A percentile compares a stretch with the other conserved stretches of the same genome.
phyloP scores from a whole-genome alignment of 2,113 vertebrate genomes.

The Erinaceus europaeus region DNA sequence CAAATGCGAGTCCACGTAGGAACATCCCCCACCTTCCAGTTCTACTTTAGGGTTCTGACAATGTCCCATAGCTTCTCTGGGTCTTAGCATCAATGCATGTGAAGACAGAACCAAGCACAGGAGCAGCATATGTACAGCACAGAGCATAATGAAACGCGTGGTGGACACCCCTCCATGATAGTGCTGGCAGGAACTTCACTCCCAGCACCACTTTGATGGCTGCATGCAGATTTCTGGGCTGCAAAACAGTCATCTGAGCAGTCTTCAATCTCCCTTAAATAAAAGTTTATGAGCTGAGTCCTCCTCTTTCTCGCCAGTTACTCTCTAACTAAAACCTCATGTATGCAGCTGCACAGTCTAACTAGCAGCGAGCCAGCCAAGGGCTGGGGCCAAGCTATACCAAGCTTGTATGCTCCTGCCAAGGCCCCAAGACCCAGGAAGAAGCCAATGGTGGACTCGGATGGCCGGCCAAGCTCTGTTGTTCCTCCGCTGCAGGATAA shows the following conservation, averaged over 20 bases:
- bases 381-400: slow-evolving; percentile 40
- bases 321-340: slow-evolving; percentile 71
- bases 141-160: fast-evolving
- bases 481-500: slow-evolving; percentile 69
- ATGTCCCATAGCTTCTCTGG: background rate
- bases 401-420: background rate
- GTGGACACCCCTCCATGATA: background rate
- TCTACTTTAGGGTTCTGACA: background rate
- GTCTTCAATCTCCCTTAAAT: slow-evolving; percentile 56
- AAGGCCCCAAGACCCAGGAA: background rate
- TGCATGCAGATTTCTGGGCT: slow-evolving; percentile 19
- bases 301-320: slow-evolving; percentile 26
- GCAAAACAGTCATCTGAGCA: slow-evolving; percentile 20
- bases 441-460: slow-evolving; percentile 46
- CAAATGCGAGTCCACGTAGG: background rate
- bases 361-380: slow-evolving; percentile 4
- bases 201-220: background rate
- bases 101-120: background rate
- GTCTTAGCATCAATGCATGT: background rate
- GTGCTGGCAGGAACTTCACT: background rate
- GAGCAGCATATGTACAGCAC: background rate
- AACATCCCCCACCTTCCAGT: background rate
- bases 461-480: slow-evolving; percentile 48
- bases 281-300: background rate
- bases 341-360: slow-evolving; percentile 72